Base-by-base conservation (phyloP, 1,140 invertebrate genomes). In the Leptopilina clavipes region DNA sequence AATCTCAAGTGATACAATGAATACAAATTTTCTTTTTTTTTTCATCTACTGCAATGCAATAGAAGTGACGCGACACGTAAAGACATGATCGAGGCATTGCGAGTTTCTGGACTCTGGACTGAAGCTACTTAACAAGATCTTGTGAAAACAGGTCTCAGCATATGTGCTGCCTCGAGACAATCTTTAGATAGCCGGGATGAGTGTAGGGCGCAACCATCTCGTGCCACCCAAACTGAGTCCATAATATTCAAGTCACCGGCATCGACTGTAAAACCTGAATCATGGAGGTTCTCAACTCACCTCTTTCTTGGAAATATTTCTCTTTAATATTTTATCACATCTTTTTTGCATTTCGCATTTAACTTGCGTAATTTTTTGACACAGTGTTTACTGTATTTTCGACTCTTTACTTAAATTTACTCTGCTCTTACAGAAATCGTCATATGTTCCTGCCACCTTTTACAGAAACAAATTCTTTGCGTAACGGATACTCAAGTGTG, bases 231-330 rank as follows among this genome's bases (percentile, higher is more conserved):
- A 84, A 85, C 82, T 78, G 48, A 52, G 48, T 52, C 48, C 48
- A 52, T 52, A 52, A 52, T 52, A 52, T 52, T 52, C 48, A 52
- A 52, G 48, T 52, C 48, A 52, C 48, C 48, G 79, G 79, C 81
- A 81, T 86, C 84, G 84, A 72, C 84, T 80, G 72, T 85, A 86
- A 85, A 90, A 89, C 89, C 88, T 89, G 88, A 89, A 89, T 88
- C 82, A 84, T 78, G 72, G 81, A 77, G 89, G 87, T 89, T 89
- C 88, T 89, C 89, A 89, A 89, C 86, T 83, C 48, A 52, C 48
- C n/a, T 17, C 48, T 52, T 52, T 17, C n/a, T 17, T n/a, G 2
- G 14, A 52, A 17, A 17, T 12, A 52, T 52, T 52, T 52, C n/a
- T 52, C 48, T 17, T 52, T 3, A n/a, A 17, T n/a, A 75, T 77